Evolutionary conservation across 64 coral and sea anemone species (phyloP), one percentile per base, ranked within the genome.

Genomic region (Astreopora myriophthalma): DNA sequence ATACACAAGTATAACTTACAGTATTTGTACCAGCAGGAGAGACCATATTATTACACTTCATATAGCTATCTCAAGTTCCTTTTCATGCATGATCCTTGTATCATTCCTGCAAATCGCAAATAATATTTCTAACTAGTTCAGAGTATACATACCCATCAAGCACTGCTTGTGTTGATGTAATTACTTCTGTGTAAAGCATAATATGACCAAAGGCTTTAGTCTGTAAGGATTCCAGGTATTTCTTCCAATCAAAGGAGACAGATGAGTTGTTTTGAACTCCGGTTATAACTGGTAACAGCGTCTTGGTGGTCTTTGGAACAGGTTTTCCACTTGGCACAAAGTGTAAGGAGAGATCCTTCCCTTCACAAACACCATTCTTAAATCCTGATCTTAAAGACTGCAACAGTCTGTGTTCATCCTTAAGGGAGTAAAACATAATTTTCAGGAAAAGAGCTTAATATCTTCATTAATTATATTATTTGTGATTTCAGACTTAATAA

Each of bases 121-220:
- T n/a, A n/a, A n/a, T n/a, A n/a, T n/a, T n/a, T n/a, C n/a, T n/a
- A n/a, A n/a, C 3, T 20, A 22, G 6, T 9, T 3, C 13, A 38
- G 30, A 73, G 1, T 31, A 57, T 22, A 40, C 89, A 76, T 20
- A 96, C 94, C 94, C 94, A 34, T 96, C 90, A 49, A 96, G 61
- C 3, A 96, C 64, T 79, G 82, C 82, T 92, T 95, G 96, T 77
- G 93, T 95, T 78, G 96, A 98, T 34, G 89, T 94, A 32, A 95
- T 87, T 11, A 98, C 93, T 93, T 98, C 93, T 84, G 87, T 91
- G 36, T 98, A 98, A 3, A 98, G 70, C 3, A 95, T 65, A 48
- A 98, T 16, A 32, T 91, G 90, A 20, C 96, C 96, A 14, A 98
- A 70, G 19, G 69, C 71, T 68, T 91, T 89, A 22, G 96, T 91